A percentile compares a stretch with the other conserved stretches of the same genome.
Conservation (phyloP, 2,797 vertebrate genomes). For the Acanthiza pusilla region DNA sequence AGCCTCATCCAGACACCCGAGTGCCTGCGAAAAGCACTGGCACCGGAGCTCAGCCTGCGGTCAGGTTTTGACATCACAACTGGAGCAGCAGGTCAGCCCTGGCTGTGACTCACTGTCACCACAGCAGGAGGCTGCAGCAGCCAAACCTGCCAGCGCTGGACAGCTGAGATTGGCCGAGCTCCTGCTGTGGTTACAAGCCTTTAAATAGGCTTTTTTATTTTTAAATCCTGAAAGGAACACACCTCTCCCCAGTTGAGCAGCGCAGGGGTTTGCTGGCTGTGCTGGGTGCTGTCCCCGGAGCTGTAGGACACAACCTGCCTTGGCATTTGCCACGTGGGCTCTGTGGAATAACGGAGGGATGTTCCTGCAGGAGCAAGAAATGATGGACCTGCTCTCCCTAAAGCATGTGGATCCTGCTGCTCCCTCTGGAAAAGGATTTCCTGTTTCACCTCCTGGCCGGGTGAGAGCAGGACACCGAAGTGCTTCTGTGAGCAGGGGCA, state of each 20-base stretch:
- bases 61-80: background rate
- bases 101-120: background rate
- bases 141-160: background rate
- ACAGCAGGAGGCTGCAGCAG: background rate
- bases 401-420: background rate
- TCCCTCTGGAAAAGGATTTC: background rate
- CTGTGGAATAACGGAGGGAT: accelerated
- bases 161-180: background rate
- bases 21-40: background rate
- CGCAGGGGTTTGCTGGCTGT: background rate
- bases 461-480: background rate
- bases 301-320: background rate
- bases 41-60: background rate
- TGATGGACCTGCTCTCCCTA: background rate
- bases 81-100: background rate
- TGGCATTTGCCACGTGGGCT: background rate
- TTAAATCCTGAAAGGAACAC: background rate
- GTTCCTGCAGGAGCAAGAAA: background rate
- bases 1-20: accelerated
- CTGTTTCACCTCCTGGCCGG: background rate
- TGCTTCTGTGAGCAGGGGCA: background rate
- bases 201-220: background rate
- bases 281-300: background rate
- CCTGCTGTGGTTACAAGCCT: background rate
- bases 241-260: background rate